Percentiles rank a stretch among this genome's conserved stretches.
phyloP scores from a whole-genome alignment of 2,797 vertebrate species.

The Neostethus bicornis region DNA sequence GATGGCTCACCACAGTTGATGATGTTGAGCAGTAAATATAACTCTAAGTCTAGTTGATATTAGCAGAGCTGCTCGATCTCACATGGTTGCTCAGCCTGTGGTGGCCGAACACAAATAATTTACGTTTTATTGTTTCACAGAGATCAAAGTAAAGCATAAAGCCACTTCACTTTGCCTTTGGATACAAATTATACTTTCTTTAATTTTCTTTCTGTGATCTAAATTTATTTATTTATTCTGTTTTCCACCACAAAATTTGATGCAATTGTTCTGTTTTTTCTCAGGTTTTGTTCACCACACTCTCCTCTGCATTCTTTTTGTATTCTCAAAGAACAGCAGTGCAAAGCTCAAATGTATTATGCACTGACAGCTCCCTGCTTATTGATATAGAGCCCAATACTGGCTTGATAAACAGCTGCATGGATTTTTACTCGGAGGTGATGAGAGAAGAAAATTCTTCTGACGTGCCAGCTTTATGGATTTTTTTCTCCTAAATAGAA shows the following conservation, averaged over 20 bases:
- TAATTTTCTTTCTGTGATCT: conserved; percentile 16
- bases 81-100: not conserved
- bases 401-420: conserved; percentile 57
- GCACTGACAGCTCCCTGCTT: conserved; percentile 36
- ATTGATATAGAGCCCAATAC: conserved; percentile 41
- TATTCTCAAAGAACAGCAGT: conserved; percentile 5
- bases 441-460: conserved; percentile 57
- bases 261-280: conserved; percentile 15
- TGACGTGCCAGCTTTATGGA: conserved; percentile 50
- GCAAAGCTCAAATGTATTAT: conserved; percentile 41
- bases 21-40: not conserved
- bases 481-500: conserved; percentile 46
- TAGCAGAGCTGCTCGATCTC: not conserved
- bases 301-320: conserved; percentile 2
- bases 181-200: conserved; percentile 10
- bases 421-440: conserved; percentile 52
- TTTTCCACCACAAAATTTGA: conserved; percentile 3
- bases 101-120: not conserved
- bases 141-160: conserved; percentile 10
- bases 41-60: not conserved
- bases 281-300: conserved; percentile 19
- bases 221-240: conserved; percentile 23
- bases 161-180: conserved; percentile 16
- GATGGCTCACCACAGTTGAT: not conserved
- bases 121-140: no score